Evolutionary conservation across 2,888 invertebrate genomes (phyloP), one percentile per base, ranked within the genome.

Genomic region (Melanotus villosus): DNA sequence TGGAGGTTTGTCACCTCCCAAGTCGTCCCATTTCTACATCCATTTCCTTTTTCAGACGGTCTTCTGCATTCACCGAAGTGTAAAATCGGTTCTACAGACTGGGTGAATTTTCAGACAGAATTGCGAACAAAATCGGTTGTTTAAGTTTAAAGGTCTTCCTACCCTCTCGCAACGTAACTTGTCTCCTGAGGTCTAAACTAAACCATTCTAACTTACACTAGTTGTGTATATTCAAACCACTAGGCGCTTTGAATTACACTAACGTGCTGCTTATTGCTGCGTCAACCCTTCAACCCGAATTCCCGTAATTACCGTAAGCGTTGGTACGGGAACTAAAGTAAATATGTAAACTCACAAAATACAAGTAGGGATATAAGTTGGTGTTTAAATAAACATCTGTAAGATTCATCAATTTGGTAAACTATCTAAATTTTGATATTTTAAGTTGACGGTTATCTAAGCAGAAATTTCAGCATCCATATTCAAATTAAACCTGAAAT

Each of bases 91-190:
- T 52, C 52, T 32, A 32, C 52, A 32, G 52, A 14, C 32, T 18
- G 30, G 16, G 18, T 32, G 32, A 32, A 52, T 52, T 26, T 32
- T 52, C 32, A 12, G 32, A n/a, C 52, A 18, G 32, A 52, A 32
- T 26, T 32, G 52, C 32, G 52, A 52, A 52, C 52, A 52, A 52
- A 52, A 52, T 52, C 52, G 32, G 52, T 52, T 52, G 52, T 32
- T 23, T 52, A 52, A 52, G 52, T 52, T 52, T 52, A 32, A 47
- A 52, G 32, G 30, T 26, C 32, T 6, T 18, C 9, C 32, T 16
- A 16, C 32, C 32, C 32, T 32, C 32, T 16, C 16, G n/a, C 32
- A 32, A 32, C 23, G 23, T 47, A 47, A 21, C 19, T 52, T 16
- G 18, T 10, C 52, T 32, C 34, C 26, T 32, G 52, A 32, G 52